Conservation (phyloP, 2,113 vertebrate species). For the Aythya baeri region DNA sequence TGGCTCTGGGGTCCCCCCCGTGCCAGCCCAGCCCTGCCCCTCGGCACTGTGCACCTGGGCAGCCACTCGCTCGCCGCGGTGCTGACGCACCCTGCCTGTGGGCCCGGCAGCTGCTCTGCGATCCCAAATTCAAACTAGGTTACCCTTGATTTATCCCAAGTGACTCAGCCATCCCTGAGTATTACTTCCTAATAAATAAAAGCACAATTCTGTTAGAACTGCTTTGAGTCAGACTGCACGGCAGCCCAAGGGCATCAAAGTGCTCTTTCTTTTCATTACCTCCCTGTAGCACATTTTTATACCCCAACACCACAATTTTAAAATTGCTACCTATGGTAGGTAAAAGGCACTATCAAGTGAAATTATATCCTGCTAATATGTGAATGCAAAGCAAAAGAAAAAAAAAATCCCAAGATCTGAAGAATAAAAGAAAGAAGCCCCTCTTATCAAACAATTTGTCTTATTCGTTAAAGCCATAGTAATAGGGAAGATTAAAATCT, state of each 20-base stretch:
- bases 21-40: rapidly evolving
- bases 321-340: neutral
- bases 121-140: neutral
- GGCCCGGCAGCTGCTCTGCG: neutral
- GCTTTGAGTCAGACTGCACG: rapidly evolving
- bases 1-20: no score
- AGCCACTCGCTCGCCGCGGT: neutral
- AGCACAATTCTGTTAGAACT: neutral
- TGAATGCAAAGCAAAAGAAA: neutral
- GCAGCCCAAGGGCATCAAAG: neutral
- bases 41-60: rapidly evolving
- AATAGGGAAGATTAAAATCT: neutral
- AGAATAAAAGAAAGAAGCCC: neutral
- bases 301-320: neutral
- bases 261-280: neutral
- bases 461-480: neutral
- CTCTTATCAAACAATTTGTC: neutral
- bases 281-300: neutral
- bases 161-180: neutral
- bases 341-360: neutral
- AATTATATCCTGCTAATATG: neutral
- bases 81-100: neutral
- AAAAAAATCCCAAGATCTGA: no score
- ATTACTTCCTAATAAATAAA: neutral
- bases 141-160: neutral